Conservation (phyloP, 2,113 vertebrate genomes). For the Bungarus multicinctus region DNA sequence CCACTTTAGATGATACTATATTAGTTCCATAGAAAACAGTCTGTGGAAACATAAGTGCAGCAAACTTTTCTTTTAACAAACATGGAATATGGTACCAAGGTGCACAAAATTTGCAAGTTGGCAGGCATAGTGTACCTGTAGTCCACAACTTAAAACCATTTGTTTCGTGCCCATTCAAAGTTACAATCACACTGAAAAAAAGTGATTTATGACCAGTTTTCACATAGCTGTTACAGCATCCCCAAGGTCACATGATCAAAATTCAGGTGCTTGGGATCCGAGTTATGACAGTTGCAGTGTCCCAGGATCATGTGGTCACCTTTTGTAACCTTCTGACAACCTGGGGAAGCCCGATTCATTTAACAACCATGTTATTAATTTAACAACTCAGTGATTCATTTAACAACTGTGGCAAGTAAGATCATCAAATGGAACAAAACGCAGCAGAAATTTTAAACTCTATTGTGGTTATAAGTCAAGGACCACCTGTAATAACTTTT, state of each 20-base stretch:
- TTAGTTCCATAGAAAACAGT: not conserved
- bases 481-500: not conserved
- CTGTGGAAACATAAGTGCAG: not conserved
- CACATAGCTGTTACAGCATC: not conserved
- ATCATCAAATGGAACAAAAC: not conserved
- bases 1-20: not conserved
- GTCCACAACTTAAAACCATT: not conserved
- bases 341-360: not conserved
- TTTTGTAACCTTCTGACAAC: too few relatives aligned
- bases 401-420: not conserved
- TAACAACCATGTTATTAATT: not conserved
- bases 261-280: too few relatives aligned
- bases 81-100: not conserved
- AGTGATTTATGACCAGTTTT: not conserved
- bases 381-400: not conserved
- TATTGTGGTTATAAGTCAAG: not conserved
- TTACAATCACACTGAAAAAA: not conserved
- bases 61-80: not conserved
- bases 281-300: too few relatives aligned
- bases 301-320: too few relatives aligned
- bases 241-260: too few relatives aligned
- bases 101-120: not conserved
- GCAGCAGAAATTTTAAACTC: not conserved
- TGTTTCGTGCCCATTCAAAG: not conserved
- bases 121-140: not conserved